These are phyloP conservation scores for Synanthedon vespiformis DNA, from an alignment of 2,888 invertebrate species.

Conservation along the genomic window DNA sequence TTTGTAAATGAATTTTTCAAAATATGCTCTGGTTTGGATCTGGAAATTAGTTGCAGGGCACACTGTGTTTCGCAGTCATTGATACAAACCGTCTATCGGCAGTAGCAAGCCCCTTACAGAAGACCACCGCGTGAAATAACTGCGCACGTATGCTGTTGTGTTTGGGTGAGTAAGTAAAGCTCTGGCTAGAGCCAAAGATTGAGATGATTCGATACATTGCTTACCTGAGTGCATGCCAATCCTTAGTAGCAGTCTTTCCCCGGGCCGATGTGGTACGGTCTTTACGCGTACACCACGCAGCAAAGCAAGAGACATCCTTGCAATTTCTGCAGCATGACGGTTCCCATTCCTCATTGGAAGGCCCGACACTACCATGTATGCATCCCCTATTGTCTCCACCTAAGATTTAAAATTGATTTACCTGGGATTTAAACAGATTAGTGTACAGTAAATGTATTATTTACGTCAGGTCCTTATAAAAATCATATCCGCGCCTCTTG, in stretches of 20 bases:
- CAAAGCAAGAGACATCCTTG: constrained; percentile 90
- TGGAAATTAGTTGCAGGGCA: no score
- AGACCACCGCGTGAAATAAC: no score
- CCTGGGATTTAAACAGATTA: constrained; percentile 26
- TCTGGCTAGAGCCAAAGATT: no score
- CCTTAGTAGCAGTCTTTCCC: constrained; percentile 86
- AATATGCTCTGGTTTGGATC: no score
- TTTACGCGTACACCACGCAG: constrained; percentile 89
- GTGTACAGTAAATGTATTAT: background rate
- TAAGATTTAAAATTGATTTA: constrained; percentile 26
- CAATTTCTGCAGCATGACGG: constrained; percentile 93
- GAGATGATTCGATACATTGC: background rate
- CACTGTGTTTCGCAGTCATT: no score
- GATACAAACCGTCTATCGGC: no score
- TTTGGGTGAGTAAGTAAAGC: no score
- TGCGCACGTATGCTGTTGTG: no score
- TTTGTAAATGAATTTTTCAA: no score
- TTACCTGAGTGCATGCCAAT: constrained; percentile 93
- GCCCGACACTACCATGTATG: constrained; percentile 90
- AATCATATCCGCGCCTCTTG: no score
- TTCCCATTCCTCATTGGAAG: constrained; percentile 92
- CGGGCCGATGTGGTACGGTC: constrained; percentile 90
- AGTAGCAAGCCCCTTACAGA: no score
- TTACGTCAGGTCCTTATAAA: no score
- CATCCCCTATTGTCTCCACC: constrained; percentile 90